These are phyloP conservation scores for Tipula lateralis DNA, from an alignment of 2,888 invertebrate species.

Conservation along the genomic window DNA sequence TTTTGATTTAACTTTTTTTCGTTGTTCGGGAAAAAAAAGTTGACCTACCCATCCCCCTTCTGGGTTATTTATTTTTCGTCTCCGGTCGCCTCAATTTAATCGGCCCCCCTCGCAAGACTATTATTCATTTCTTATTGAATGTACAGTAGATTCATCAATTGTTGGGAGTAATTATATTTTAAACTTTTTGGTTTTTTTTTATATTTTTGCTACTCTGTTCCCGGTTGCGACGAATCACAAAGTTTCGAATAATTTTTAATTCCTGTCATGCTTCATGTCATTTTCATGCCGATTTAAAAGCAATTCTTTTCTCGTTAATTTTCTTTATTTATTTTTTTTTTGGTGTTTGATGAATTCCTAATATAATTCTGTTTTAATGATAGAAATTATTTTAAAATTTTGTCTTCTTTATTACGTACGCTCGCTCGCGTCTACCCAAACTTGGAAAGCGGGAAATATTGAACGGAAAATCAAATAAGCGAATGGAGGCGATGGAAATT, in stretches of 20 bases:
- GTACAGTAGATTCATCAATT: not conserved
- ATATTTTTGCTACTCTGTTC: not conserved
- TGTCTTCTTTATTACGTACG: not conserved
- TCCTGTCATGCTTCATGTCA: conserved; percentile 19
- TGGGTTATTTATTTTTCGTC: not conserved
- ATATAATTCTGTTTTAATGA: not conserved
- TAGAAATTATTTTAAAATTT: not conserved
- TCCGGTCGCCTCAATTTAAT: not conserved
- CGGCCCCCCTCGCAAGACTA: not conserved
- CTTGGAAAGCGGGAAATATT: not conserved
- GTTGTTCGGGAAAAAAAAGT: not conserved
- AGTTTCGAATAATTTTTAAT: not conserved
- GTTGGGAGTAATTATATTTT: not conserved
- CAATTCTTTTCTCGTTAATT: conserved; percentile 4
- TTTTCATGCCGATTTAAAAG: conserved; percentile 11
- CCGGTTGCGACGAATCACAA: no score
- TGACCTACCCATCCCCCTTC: not conserved
- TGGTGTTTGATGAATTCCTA: not conserved
- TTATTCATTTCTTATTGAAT: not conserved
- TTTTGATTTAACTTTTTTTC: not conserved
- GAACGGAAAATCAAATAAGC: not conserved
- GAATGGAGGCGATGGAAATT: not conserved
- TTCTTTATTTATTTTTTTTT: not conserved
- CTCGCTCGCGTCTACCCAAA: not conserved
- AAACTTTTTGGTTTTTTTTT: not conserved